A percentile compares a stretch with the other conserved stretches of the same genome.
Conservation (phyloP, 2,888 invertebrate genomes). For the Synanthedon tipuliformis region DNA sequence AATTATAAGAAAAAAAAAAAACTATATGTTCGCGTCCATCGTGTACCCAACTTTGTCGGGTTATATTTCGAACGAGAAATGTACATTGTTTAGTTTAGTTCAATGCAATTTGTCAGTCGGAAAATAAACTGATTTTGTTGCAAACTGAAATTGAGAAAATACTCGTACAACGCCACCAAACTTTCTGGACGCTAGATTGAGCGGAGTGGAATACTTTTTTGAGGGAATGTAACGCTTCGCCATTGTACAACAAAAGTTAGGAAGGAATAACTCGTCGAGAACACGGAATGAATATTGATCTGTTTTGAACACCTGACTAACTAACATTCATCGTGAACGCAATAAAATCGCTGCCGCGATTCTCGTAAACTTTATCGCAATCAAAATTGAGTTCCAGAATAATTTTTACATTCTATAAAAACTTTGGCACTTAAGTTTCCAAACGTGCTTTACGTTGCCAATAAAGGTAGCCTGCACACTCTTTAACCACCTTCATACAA, state of each 20-base stretch:
- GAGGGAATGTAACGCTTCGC: conserved; percentile 15
- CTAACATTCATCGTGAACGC: conserved; percentile 19
- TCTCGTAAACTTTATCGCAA: conserved; percentile 24
- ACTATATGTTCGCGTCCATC: neutral
- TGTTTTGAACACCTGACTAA: conserved; percentile 10
- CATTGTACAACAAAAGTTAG: conserved; percentile 11
- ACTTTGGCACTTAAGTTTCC: conserved; percentile 17
- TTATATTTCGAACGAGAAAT: conserved; percentile 46
- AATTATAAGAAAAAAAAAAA: neutral
- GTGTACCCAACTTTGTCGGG: conserved; percentile 30
- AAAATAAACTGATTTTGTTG: conserved; percentile 65
- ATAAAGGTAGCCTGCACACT: conserved; percentile 12
- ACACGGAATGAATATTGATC: conserved; percentile 9
- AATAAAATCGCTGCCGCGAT: conserved; percentile 18
- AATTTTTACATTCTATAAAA: conserved; percentile 27
- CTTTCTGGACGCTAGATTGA: conserved; percentile 29
- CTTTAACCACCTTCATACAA: neutral
- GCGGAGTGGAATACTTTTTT: conserved; percentile 39
- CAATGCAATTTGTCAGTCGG: conserved; percentile 58
- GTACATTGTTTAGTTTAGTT: conserved; percentile 51
- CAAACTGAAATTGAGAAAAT: conserved; percentile 63
- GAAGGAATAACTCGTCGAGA: neutral
- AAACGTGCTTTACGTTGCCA: conserved; percentile 7
- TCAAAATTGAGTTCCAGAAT: conserved; percentile 23
- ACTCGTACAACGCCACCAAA: conserved; percentile 37